Base-by-base conservation (phyloP, 2,888 invertebrate species). In the Philereme transversata region DNA sequence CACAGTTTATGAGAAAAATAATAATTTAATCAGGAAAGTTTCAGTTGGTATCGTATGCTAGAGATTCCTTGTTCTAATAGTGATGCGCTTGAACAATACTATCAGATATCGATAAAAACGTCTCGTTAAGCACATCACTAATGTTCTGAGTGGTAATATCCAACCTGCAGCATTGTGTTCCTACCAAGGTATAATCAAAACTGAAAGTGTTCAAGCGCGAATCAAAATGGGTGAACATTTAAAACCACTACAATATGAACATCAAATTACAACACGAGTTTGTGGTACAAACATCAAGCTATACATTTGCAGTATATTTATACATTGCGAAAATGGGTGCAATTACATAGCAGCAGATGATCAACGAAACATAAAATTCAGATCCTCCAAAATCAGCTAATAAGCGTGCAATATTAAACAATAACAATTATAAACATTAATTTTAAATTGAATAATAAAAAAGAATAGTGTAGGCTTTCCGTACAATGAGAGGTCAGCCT, bases 111-210 rank as follows among this genome's bases (percentile, higher is more conserved):
- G 58, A 65, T 49, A 62, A 51, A 58, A 60, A 55, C 62, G 58
- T 61, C 50, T 62, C 56, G 60, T 46, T 49, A 57, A 65, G 65
- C 58, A 62, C 67, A 65, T 64, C 67, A 57, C 62, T 67, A 48
- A 8, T 43, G 5, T 60, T 60, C n/a, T 49, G 45, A 59, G 45
- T 49, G 45, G 49, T 53, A 45, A 49, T 59, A 53, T 40, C 34
- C 47, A 57, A 57, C 10, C 41, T 57, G 61, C 57, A 57, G 56
- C 51, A 51, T 49, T 22, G 22, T 33, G 9, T 34, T 46, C 6
- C n/a, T 46, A 41, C 50, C 22, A 50, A 33, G 33, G n/a, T 40
- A 36, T 36, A 36, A 45, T 48, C 51, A 51, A 11, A 36, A 53
- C 44, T 49, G 53, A 53, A 45, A 53, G n/a, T n/a, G n/a, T n/a